Evolutionary conservation across 2,797 vertebrate genomes (phyloP), one percentile per base, ranked within the genome.

Genomic region (Pygocentrus nattereri): DNA sequence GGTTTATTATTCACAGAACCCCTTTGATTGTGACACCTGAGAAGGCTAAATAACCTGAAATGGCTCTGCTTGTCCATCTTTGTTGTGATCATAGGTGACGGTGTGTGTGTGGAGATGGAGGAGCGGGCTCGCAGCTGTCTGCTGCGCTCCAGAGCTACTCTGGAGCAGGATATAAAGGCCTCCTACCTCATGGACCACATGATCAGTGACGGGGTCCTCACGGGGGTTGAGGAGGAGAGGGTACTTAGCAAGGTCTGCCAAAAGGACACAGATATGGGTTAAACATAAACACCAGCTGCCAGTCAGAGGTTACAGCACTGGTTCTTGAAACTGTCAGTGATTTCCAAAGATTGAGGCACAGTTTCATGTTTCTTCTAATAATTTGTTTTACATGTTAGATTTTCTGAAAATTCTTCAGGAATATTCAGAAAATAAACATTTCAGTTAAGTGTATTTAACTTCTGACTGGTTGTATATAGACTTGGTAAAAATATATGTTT

Each of bases 151-250:
- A 94, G 93, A 73, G 84, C 91, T 82, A 93, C 87, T n/a, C 81
- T 99, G 90, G 96, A 96, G 91, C 93, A 93, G 87, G 98, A 99
- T 88, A 97, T 99, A 85, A 97, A 97, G 85, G 95, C 97, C 21
- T 78, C 92, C 52, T 97, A 96, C 78, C 94, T 99, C 88, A 97
- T 99, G 96, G 98, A 99, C 88, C 94, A 90, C 89, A 96, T 99
- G 98, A 90, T 99, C 92, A 94, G 91, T 74, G 97, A 99, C 0
- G 95, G 93, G 4, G 94, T 95, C 62, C 90, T 99, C 76, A 96
- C 93, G 0, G 65, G 79, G 12, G 91, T 94, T 0, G 98, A 99
- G 79, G 98, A 99, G 71, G 96, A 97, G 52, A 93, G 74, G 81
- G 92, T 99, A 72, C 94, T 76, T 87, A 91, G 87, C 64, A 92